Evolutionary conservation across 2,888 invertebrate species (phyloP), one percentile per base, ranked within the genome.

Genomic region (Troides helena): DNA sequence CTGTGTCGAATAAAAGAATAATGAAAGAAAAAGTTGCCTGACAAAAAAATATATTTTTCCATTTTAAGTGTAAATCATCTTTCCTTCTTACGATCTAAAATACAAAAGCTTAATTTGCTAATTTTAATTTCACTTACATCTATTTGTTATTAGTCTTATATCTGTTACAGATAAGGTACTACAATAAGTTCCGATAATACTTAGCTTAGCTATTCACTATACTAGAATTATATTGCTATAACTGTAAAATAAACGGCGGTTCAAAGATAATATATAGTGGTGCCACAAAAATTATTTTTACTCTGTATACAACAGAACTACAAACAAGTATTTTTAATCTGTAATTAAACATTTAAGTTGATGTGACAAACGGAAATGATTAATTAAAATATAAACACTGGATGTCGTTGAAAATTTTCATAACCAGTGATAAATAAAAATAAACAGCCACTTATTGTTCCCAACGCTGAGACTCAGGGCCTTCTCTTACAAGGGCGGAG

Each of bases 11-110:
- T 30, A 50, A 50, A 50, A 17, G 8, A 50, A 2, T 2, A 53
- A 53, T 14, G 5, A 17, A 53, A 72, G 70, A 21, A 71, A 68
- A 72, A 71, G 76, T 74, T 76, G 79, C 74, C 72, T 60, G 78
- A 81, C 79, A 80, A 84, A 83, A 84, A 82, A 82, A 82, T 85
- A 85, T 84, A 77, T 78, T 78, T 67, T 85, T 85, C 79, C 81
- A 78, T 80, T 79, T 80, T 84, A 82, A 76, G 74, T 71, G 75
- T 75, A 81, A 74, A 71, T 77, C 76, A 80, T 80, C 77, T 81
- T 70, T 62, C 66, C 62, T 58, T 46, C 69, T 70, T 67, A 70
- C 43, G 2, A 14, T 62, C 70, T 70, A 70, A n/a, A 62, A 77
- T 81, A 82, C 78, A 79, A 69, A 75, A 74, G 65, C 65, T 73